These are phyloP conservation scores for Isaurus tuberculatus DNA, from an alignment of 92 coral and sea anemone genomes.

Conservation along the genomic window DNA sequence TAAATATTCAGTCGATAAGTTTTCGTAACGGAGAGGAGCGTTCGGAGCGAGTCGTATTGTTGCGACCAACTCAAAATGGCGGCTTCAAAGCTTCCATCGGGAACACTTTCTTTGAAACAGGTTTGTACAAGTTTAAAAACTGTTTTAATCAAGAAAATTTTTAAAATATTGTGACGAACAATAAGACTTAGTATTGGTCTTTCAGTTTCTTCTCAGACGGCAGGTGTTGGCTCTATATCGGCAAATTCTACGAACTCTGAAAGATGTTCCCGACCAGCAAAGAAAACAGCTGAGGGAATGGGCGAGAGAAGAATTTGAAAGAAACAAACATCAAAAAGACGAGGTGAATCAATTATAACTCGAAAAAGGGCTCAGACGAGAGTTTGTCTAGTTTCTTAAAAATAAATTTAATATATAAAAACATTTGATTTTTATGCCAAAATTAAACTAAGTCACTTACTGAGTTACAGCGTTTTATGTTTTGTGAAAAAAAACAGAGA, in stretches of 20 bases:
- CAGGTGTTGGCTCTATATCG: slow-evolving; percentile 80
- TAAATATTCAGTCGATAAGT: slow-evolving; percentile 5
- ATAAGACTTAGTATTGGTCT: neutral
- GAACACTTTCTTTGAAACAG: slow-evolving; percentile 77
- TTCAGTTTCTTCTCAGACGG: slow-evolving; percentile 75
- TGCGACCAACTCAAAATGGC: slow-evolving; percentile 74
- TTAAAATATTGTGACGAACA: neutral
- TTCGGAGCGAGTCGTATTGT: neutral
- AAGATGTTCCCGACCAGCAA: slow-evolving; percentile 62
- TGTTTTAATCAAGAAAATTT: neutral
- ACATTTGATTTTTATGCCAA: too few species aligned
- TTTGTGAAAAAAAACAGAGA: too few species aligned
- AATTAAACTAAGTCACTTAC: too few species aligned
- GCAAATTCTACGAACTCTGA: slow-evolving; percentile 75
- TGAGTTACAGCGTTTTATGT: too few species aligned
- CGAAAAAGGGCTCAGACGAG: too few species aligned
- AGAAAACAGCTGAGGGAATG: slow-evolving; percentile 73
- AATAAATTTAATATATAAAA: too few species aligned
- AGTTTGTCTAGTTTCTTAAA: too few species aligned
- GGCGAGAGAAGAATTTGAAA: slow-evolving; percentile 86
- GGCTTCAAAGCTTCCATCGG: slow-evolving; percentile 68
- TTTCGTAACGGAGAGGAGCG: slow-evolving; percentile 19
- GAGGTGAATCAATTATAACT: slow-evolving; percentile 53
- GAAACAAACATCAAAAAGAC: slow-evolving; percentile 75
- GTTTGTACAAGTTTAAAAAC: slow-evolving; percentile 33